phyloP scores from a whole-genome alignment of 2,797 vertebrate species.

The Spinus olivaceus region DNA sequence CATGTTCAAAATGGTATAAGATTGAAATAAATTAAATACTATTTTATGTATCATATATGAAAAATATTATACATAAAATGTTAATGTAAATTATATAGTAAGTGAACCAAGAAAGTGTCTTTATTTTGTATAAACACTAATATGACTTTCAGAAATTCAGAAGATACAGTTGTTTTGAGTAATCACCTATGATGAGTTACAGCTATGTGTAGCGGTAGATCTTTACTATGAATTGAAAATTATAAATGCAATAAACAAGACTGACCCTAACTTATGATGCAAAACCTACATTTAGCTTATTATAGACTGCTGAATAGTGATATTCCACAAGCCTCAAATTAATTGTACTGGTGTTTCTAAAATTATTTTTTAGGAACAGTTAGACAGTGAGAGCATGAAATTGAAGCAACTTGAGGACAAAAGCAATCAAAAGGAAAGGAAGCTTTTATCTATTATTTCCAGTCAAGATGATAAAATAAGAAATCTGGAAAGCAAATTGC shows the following conservation, averaged over 20 bases:
- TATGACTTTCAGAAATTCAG: neutral
- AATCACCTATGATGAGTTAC: slow-evolving; percentile 12
- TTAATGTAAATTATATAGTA: neutral
- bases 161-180: slow-evolving; percentile 16
- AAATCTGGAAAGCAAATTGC: slow-evolving; percentile 62
- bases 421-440: slow-evolving; percentile 64
- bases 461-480: slow-evolving; percentile 69
- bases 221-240: slow-evolving; percentile 22
- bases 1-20: slow-evolving; percentile 1
- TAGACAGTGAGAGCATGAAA: slow-evolving; percentile 62
- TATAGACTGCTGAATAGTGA: neutral
- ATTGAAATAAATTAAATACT: slow-evolving; percentile 30
- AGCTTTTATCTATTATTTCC: slow-evolving; percentile 62
- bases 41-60: neutral
- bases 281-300: slow-evolving; percentile 37
- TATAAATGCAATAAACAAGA: slow-evolving; percentile 16
- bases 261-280: slow-evolving; percentile 4
- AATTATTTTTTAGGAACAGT: slow-evolving; percentile 69
- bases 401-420: slow-evolving; percentile 66
- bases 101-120: slow-evolving; percentile 24
- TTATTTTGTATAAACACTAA: slow-evolving; percentile 43
- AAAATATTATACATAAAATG: neutral
- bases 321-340: neutral
- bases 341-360: slow-evolving; percentile 28
- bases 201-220: neutral